Conservation (phyloP, 1,140 invertebrate genomes). For the Phocides pigmalion region DNA sequence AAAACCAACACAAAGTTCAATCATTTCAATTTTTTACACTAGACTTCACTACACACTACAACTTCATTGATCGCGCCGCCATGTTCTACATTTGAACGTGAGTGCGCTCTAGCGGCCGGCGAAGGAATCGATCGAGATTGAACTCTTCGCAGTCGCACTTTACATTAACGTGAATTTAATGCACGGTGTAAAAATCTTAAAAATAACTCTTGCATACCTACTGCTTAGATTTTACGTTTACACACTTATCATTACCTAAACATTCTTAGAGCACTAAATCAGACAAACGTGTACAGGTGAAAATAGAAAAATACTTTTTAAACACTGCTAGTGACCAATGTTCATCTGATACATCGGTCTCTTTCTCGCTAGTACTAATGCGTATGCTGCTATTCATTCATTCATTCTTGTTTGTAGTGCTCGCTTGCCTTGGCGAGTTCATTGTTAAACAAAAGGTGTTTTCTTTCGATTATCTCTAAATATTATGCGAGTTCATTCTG, state of each 20-base stretch:
- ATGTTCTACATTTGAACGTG: conserved; percentile 85
- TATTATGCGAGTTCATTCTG: conserved; percentile 12
- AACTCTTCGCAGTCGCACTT: conserved; percentile 23
- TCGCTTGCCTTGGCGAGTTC: background rate
- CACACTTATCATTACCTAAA: background rate
- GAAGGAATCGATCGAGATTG: conserved; percentile 64
- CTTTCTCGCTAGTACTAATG: background rate
- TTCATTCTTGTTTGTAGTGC: background rate
- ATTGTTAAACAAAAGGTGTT: conserved; percentile 4
- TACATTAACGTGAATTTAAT: conserved; percentile 2
- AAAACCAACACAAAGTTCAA: conserved; percentile 69
- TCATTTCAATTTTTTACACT: conserved; percentile 85
- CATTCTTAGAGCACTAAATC: background rate
- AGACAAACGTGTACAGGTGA: background rate
- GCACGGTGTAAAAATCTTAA: background rate
- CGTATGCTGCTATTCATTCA: conserved; percentile 2
- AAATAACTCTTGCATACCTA: background rate
- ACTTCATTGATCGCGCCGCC: conserved; percentile 91
- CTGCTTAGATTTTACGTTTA: background rate
- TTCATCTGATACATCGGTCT: background rate
- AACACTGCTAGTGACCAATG: background rate
- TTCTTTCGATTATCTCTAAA: background rate
- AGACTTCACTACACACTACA: conserved; percentile 85
- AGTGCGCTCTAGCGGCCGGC: conserved; percentile 81
- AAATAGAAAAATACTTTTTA: background rate